These are phyloP conservation scores for Silurus aristotelis DNA, from an alignment of 2,797 vertebrate species.

Conservation along the genomic window DNA sequence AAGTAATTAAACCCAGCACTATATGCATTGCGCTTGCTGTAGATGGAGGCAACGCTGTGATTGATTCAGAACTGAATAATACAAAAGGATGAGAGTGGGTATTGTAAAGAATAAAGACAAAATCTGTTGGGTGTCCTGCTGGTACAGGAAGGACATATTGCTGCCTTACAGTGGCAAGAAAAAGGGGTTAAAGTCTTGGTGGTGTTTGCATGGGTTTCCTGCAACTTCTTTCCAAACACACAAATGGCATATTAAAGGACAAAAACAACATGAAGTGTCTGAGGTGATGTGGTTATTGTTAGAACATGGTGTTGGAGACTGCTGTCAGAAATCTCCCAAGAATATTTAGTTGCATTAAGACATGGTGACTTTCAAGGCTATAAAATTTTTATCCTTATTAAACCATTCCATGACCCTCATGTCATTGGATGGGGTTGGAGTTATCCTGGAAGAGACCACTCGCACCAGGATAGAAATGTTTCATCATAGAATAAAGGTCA, in stretches of 20 bases:
- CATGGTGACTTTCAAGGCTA: background rate
- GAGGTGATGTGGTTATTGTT: too few relatives aligned
- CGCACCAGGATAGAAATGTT: background rate
- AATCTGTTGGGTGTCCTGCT: background rate
- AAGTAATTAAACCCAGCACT: conserved; percentile 73
- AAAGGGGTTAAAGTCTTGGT: background rate
- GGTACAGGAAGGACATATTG: background rate
- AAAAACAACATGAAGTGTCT: background rate
- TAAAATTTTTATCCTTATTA: too few relatives aligned
- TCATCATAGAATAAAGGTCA: background rate
- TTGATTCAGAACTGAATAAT: conserved; percentile 17
- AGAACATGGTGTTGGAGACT: background rate
- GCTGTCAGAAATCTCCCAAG: background rate
- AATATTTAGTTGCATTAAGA: background rate
- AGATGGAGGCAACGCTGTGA: conserved; percentile 58
- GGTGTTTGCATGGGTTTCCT: background rate
- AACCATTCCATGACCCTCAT: background rate
- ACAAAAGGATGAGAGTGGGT: background rate
- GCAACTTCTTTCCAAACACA: background rate
- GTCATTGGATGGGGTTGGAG: background rate
- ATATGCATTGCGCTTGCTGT: conserved; percentile 6
- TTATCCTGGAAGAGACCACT: background rate
- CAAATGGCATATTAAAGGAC: background rate
- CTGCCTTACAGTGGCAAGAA: background rate
- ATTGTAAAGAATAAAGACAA: background rate